phyloP scores from a whole-genome alignment of 2,113 vertebrate genomes.

The Athene cunicularia region DNA sequence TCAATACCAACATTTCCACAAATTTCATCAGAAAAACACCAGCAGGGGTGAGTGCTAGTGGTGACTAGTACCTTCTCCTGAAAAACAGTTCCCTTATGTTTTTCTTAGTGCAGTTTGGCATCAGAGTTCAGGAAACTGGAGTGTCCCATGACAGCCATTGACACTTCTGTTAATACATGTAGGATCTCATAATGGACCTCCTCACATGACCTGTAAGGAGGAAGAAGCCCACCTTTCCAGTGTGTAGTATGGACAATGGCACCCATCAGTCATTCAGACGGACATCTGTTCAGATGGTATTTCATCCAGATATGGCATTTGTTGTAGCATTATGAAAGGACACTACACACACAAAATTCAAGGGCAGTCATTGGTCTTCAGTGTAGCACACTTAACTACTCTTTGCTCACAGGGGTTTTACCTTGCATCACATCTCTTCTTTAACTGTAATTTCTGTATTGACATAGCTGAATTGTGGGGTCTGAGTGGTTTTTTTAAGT shows the following conservation, averaged over 20 bases:
- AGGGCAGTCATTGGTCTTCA: fast-evolving
- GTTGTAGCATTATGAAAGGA: background rate
- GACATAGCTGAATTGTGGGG: background rate
- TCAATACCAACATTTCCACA: background rate
- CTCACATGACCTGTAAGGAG: background rate
- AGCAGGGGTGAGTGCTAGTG: background rate
- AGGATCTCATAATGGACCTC: background rate
- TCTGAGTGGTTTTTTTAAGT: background rate
- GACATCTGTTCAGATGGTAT: background rate
- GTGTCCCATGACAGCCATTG: background rate
- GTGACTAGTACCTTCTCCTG: background rate
- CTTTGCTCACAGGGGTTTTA: background rate
- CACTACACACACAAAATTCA: background rate
- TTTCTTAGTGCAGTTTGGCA: background rate
- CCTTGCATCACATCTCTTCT: background rate
- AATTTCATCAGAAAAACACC: background rate
- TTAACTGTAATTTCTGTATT: background rate
- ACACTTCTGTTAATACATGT: background rate
- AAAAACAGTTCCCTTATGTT: background rate
- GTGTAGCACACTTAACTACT: background rate
- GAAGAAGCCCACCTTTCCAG: background rate
- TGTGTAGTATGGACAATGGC: background rate
- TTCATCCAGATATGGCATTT: background rate
- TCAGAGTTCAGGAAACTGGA: background rate
- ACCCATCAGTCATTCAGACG: background rate